Evolutionary conservation across 2,113 vertebrate species (phyloP), one percentile per base, ranked within the genome.

Genomic region (Diphyllodes magnificus): DNA sequence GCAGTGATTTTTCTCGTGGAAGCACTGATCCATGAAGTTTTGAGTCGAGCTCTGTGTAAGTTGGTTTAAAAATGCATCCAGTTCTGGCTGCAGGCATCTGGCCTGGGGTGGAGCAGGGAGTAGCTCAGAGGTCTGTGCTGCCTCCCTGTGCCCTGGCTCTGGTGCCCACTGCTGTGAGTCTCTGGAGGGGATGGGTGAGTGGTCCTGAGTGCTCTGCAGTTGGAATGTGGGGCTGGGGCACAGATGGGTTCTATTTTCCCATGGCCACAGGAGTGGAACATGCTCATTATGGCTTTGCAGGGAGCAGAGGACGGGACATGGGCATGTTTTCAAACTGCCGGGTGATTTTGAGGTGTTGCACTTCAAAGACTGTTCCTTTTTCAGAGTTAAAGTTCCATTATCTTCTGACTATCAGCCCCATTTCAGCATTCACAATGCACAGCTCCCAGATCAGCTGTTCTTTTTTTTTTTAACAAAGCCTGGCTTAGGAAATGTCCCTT

Each of bases 221-320:
- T 35, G 79, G 65, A n/a, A 2, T 21, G 13, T 92, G 59, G 18
- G 54, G 15, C 63, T 68, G 54, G 53, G 45, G 13, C 47, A 79
- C 60, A 28, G 8, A 1, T 19, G 35, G 35, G 12, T 37, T 15
- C 39, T 20, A 0, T 76, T 72, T 75, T 13, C 14, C 47, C 8
- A 3, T 4, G 31, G n/a, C 76, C 40, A 35, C 0, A 0, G 35
- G 23, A 24, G 15, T 25, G 21, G 37, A 64, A 49, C 24, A 1
- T n/a, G 6, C 42, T 82, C 8, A 1, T 60, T 18, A 12, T 8
- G 45, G 54, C 57, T 61, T 86, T 69, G 33, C 21, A 61, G 69
- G 37, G 27, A 80, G 68, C 68, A 83, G 57, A 47, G 40, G 35
- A 23, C 24, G 42, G 60, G 47, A 30, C 40, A 11, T 13, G 54